Evolutionary conservation across 2,888 invertebrate species (phyloP), one percentile per base, ranked within the genome.

Genomic region (Anagyrus pseudococci): DNA sequence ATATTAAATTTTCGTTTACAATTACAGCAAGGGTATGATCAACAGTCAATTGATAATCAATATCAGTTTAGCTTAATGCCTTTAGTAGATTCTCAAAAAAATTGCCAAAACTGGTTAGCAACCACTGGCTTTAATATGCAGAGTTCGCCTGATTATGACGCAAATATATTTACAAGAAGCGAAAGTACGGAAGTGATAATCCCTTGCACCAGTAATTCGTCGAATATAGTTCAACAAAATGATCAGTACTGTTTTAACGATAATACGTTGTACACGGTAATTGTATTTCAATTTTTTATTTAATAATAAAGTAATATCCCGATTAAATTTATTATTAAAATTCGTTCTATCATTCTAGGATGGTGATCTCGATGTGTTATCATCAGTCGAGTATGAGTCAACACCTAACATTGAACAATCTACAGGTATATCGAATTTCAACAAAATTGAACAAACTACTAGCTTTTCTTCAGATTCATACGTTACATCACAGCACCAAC

Each of bases 71-170:
- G 64, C 10, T 66, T 69, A 8, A 57, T 68, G 1, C 64, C 67
- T 8, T 50, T 56, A 33, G 17, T 66, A 26, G 74, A 72, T 20
- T 63, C 68, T n/a, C 73, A 74, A 46, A 73, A 75, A 6, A 72
- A 71, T 46, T 77, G 76, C 53, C 71, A 73, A 19, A 75, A 69
- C 3, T 79, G 78, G 77, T 61, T 75, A 3, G 69, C 72, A 2
- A 55, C 72, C 1, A 75, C 68, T 37, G 69, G 64, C 15, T 40
- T 66, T 0, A 62, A 62, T 17, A 47, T 58, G 8, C 10, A 58
- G 7, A 33, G 17, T 49, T 6, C 58, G 10, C 25, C 17, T 1
- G 61, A 65, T 20, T 65, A 47, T 20, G 47, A 33, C 17, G 4
- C 37, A 17, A 44, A 43, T 13, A 6, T 43, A 19, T 66, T 55